A percentile compares a stretch with the other conserved stretches of the same genome.
These are phyloP conservation scores for Heliconius hortense DNA, from an alignment of 2,888 invertebrate species.

Conservation along the genomic window DNA sequence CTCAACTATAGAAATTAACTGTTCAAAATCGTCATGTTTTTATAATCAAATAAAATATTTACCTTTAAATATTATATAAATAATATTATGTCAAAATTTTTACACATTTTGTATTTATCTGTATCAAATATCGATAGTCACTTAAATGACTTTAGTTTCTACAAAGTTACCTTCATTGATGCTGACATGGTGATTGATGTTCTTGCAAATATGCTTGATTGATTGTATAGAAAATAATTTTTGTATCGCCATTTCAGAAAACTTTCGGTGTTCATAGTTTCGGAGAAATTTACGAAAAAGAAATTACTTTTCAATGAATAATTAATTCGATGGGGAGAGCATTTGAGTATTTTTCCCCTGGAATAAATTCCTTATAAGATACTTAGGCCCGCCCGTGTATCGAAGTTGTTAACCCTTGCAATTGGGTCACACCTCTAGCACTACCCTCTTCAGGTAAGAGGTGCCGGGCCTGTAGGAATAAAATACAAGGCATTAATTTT, in stretches of 20 bases:
- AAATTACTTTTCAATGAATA: slow-evolving; percentile 56
- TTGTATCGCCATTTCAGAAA: slow-evolving; percentile 60
- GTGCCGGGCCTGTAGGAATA: slow-evolving; percentile 84
- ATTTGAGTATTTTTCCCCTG: slow-evolving; percentile 67
- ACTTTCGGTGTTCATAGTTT: slow-evolving; percentile 58
- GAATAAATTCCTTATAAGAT: slow-evolving; percentile 79
- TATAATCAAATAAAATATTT: not conserved
- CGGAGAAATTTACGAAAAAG: slow-evolving; percentile 41
- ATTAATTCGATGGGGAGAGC: slow-evolving; percentile 60
- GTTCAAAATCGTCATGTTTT: slow-evolving; percentile 14
- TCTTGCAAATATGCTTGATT: slow-evolving; percentile 43
- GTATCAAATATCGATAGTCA: slow-evolving; percentile 3
- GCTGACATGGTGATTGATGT: slow-evolving; percentile 42
- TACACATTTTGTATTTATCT: not conserved
- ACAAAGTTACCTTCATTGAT: slow-evolving; percentile 47
- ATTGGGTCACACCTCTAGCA: slow-evolving; percentile 82
- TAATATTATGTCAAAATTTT: not conserved
- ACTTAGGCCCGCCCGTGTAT: slow-evolving; percentile 82
- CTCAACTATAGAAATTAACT: not conserved
- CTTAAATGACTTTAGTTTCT: slow-evolving; percentile 34
- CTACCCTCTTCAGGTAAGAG: slow-evolving; percentile 83
- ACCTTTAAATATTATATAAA: not conserved
- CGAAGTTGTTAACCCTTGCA: slow-evolving; percentile 82
- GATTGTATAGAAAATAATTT: slow-evolving; percentile 41
- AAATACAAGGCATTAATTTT: slow-evolving; percentile 81